Base-by-base conservation (phyloP, 1,140 invertebrate species). In the Tetranychus urticae region DNA sequence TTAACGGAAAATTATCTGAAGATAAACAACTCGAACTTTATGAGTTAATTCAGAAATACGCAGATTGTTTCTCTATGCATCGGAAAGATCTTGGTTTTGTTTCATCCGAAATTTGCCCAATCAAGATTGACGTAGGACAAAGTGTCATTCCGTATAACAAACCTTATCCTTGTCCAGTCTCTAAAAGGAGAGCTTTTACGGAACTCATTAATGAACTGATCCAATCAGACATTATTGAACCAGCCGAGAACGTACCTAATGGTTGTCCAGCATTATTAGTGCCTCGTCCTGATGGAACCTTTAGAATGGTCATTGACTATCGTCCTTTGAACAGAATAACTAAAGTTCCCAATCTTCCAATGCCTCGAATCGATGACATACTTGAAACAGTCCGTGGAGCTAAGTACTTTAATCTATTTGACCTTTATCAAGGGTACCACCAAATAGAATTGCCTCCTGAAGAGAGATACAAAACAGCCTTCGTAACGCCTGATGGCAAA, bases 241-340 rank as follows among this genome's bases (percentile, higher is more conserved):
- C n/a, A 23, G n/a, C 50, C 14, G 50, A 23, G 23, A 23, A 23
- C 23, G 23, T 23, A 23, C 23, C 23, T 23, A 7, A 14, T 23
- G 50, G n/a, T 5, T 54, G 5, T 7, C 50, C 50, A 7, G 50
- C 34, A 34, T 7, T 54, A 7, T 14, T 54, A 54, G n/a, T 31
- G 0, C 66, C 69, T 62, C 80, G 80, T 60, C 74, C 75, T 39
- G 72, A 77, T 61, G 70, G 69, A 2, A 64, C 63, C 0, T 63
- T 65, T 1, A 56, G 75, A 23, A 76, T 77, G 59, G 77, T 75
- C 67, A 64, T 78, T 1, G 76, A 79, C 63, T 78, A 71, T 64
- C 64, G 76, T n/a, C 14, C 50, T 7, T 61, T 77, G 3, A 77
- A 77, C 65, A 13, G 37, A 0, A 61, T 68, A 13, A 75, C 71